Base-by-base conservation (phyloP, 1,140 invertebrate species). In the Amyelois transitella region DNA sequence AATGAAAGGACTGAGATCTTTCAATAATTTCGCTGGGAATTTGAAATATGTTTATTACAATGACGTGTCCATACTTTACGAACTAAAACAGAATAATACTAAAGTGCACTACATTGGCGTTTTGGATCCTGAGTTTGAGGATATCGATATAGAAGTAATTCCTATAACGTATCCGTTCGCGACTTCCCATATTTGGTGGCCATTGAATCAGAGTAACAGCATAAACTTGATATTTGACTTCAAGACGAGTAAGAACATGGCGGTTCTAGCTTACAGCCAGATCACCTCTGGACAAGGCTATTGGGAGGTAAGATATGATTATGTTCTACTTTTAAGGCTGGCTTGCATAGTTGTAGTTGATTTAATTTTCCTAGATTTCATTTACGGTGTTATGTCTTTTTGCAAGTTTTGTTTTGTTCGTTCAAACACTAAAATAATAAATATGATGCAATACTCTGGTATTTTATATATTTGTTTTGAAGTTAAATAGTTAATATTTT, bases 31-130 rank as follows among this genome's bases (percentile, higher is more conserved):
- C 69, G 94, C 94, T 72, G 96, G 96, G 10, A 96, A 94, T 63
- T 77, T 98, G 0, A 96, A 97, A 69, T 96, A 97, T 80, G 95
- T 97, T 18, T 98, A 97, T 78, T 96, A 96, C 76, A 97, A 98
- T 78, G 95, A 96, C 66, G 92, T 96, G 14, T 97, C 96, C 0
- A 95, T 98, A 53, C 89, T 98, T 43, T 97, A 97, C 74, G 94
- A 96, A 73, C 81, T 98, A 51, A 93, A 94, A 62, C 92, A 93
- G 62, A 92, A 92, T 55, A 94, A 95, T 82, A 93, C 93, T 17
- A 96, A 96, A 90, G 94, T 96, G 1, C 93, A 94, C 72, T 94
- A 95, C 70, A 94, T 94, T 60, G 92, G 96, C 14, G 93, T 96
- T 0, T 79, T 96, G 45, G 92, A 93, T 59, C 94, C 95, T 0